Conservation (phyloP, 2,113 vertebrate species). For the Gymnocephalus cernua region DNA sequence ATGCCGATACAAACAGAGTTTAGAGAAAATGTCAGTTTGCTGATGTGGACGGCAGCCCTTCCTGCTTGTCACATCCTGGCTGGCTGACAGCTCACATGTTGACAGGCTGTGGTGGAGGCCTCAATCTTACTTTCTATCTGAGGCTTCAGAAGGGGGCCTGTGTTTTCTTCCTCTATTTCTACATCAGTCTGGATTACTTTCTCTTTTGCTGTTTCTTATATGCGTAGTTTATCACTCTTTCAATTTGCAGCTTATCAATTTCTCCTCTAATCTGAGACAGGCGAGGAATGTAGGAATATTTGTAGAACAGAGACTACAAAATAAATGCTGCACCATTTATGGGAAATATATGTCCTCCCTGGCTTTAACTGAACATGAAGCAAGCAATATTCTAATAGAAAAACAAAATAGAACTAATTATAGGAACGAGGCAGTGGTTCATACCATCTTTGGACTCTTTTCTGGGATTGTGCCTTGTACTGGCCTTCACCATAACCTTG, state of each 20-base stretch:
- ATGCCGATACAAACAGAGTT: neutral
- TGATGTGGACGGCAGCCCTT: slow-evolving; percentile 47
- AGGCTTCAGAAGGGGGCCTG: neutral
- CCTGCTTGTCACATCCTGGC: slow-evolving; percentile 75
- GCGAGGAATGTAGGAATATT: neutral
- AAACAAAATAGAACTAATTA: slow-evolving; percentile 21
- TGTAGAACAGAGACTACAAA: neutral
- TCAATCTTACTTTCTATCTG: slow-evolving; percentile 49
- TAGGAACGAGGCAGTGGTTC: neutral
- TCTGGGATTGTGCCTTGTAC: neutral
- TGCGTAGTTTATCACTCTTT: neutral
- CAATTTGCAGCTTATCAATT: slow-evolving; percentile 5
- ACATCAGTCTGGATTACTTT: neutral
- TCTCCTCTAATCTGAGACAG: slow-evolving; percentile 32
- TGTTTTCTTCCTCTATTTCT: slow-evolving; percentile 1
- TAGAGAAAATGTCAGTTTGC: neutral
- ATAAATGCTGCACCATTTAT: slow-evolving; percentile 17
- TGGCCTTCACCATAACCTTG: neutral
- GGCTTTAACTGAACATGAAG: slow-evolving; percentile 19
- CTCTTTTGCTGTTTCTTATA: neutral
- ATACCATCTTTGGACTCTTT: slow-evolving; percentile 32
- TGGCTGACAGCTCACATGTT: slow-evolving; percentile 57
- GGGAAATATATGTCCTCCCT: slow-evolving; percentile 13
- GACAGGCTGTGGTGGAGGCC: slow-evolving; percentile 64
- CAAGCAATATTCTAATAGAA: slow-evolving; percentile 24